Base-by-base conservation (phyloP, 1,140 invertebrate genomes). In the Drosophila kepulauana region DNA sequence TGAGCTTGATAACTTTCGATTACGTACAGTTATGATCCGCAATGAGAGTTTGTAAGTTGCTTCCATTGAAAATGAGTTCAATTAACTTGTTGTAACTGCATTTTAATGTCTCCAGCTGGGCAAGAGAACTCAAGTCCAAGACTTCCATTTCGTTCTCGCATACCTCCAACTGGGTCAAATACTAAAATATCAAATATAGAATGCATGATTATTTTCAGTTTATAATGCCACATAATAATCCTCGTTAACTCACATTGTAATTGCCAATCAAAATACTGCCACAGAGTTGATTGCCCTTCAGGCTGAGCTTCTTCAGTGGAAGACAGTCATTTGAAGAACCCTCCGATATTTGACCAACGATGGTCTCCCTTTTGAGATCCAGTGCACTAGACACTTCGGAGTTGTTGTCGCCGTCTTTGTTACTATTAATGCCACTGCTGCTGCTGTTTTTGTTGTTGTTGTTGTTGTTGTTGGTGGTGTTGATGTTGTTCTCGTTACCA, bases 261-360 rank as follows among this genome's bases (percentile, higher is more conserved):
- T 97, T 97, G 69, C 96, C 96, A 33, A 97, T 94, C 74, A 97
- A 96, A 62, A 97, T 97, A 92, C 95, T 96, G 75, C 96, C 96
- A 92, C 96, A 96, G 5, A 97, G 92, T 75, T 95, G 94, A 92
- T 97, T 97, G 72, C 96, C 95, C 64, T 96, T 93, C 46, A 97
- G 93, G 92, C 96, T 96, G 4, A 97, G 94, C 78, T 94, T 96
- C 25, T 95, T 95, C 1, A 97, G 92, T 54, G 94, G 94, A 38
- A 94, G 25, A 38, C 57, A 73, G 8, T 65, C 63, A 58, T 69
- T 61, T 38, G 41, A 5, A 5, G 20, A 65, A 28, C 49, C 38
- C 15, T 84, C 69, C 43, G 43, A 33, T 15, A 62, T 57, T 33
- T 52, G 45, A 28, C 54, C 69, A 33, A n/a, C 6, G 33, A 76